Percentiles rank a stretch among this genome's conserved stretches.
Conservation (phyloP, 2,113 vertebrate genomes). For the Coptodon bakossiorum region DNA sequence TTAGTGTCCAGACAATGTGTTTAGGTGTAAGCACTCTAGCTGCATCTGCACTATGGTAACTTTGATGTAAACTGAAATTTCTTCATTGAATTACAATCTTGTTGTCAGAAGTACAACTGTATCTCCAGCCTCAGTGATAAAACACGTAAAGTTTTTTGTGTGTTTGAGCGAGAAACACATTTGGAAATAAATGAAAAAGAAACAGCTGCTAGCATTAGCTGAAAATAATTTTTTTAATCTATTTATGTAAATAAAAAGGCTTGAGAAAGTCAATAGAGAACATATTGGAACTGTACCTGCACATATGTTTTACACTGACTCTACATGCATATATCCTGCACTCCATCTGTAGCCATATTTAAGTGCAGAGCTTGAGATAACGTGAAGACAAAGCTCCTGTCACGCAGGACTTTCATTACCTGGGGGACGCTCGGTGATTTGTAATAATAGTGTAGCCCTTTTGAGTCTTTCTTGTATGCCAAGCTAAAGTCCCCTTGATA, state of each 20-base stretch:
- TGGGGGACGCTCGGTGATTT: constrained; percentile 2
- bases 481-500: background rate
- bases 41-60: background rate
- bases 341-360: background rate
- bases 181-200: background rate
- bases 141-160: background rate
- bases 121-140: background rate
- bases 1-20: background rate
- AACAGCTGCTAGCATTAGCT: background rate
- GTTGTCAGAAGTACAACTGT: background rate
- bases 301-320: background rate
- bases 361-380: background rate
- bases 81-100: background rate
- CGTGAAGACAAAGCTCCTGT: background rate
- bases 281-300: background rate
- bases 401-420: background rate
- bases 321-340: background rate
- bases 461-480: background rate
- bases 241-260: background rate
- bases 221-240: background rate
- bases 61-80: background rate
- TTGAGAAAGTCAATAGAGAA: background rate
- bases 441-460: constrained; percentile 12
- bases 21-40: background rate
- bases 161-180: background rate